Evolutionary conservation across 2,113 vertebrate species (phyloP), one percentile per base, ranked within the genome.

Genomic region (Scortum barcoo): DNA sequence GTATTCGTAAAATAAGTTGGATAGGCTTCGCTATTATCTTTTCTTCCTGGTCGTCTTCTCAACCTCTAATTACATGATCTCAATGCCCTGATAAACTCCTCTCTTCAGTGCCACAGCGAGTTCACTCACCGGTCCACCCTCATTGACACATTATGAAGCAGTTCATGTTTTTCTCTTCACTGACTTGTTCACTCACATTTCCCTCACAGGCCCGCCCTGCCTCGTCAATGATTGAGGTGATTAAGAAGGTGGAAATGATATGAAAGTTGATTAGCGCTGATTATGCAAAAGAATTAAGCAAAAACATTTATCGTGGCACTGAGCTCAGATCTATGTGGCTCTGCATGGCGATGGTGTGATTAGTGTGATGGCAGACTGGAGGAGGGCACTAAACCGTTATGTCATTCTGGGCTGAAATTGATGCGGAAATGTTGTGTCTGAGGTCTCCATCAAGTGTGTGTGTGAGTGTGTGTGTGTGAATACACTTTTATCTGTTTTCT

Each of bases 261-360:
- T 85, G 83, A 76, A 87, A 81, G 78, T 81, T 91, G 88, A 93
- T 94, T 91, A 91, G 85, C 67, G 86, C 76, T 91, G 91, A 94
- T 94, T 90, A 94, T 88, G 74, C 83, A 70, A 68, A 88, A 88
- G 73, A 87, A 87, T 88, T 81, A 88, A 83, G 70, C 62, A 66
- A 85, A 91, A 88, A 72, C 73, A 53, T 80, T 61, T 81, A 79
- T 56, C 9, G 5, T 42, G 71, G 72, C 73, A 42, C 50, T 56
- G 22, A 19, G 78, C 71, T 81, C 75, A 51, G 88, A 73, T 69
- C 40, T 85, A 83, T 74, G 84, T 91, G 92, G 56, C 68, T 78
- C 62, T 73, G 91, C 93, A 94, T 91, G 38, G 56, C 44, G 84
- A 90, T 80, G 40, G 62, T 36, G 67, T 66, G 76, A 92, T 95